Conservation (phyloP, 1,140 invertebrate species). For the Epicauta chinensis region DNA sequence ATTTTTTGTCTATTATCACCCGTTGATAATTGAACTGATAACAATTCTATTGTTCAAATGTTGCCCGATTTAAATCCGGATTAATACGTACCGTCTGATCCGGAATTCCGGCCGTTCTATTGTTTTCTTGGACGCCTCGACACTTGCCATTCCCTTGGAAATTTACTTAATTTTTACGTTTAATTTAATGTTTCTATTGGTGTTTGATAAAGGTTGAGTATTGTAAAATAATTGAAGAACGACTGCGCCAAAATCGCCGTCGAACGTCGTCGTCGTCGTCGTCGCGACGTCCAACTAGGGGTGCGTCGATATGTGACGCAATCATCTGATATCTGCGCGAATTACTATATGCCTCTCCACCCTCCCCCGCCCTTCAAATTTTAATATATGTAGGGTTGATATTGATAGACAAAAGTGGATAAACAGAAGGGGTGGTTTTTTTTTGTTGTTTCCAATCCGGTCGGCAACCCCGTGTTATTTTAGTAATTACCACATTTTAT, state of each 20-base stretch:
- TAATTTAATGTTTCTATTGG: too few species aligned
- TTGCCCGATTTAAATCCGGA: not conserved
- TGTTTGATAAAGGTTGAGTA: too few species aligned
- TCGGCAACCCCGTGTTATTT: too few species aligned
- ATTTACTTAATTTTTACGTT: too few species aligned
- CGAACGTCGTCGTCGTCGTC: constrained; percentile 8
- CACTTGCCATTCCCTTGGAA: constrained; percentile 8
- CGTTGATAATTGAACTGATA: not conserved
- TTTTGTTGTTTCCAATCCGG: too few species aligned
- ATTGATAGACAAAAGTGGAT: not conserved
- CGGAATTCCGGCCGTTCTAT: constrained; percentile 7
- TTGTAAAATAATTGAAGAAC: too few species aligned
- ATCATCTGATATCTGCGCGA: constrained; percentile 15
- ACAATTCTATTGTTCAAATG: too few species aligned
- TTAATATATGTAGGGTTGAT: too few species aligned
- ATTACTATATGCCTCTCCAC: constrained; percentile 4
- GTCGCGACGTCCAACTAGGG: constrained; percentile 10
- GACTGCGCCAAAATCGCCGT: not conserved
- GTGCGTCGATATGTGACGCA: constrained; percentile 16
- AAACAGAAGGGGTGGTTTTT: not conserved
- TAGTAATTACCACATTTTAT: too few species aligned
- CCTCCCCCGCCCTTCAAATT: too few species aligned
- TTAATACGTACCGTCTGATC: constrained; percentile 12
- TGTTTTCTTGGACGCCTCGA: constrained; percentile 2
- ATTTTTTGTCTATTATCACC: not conserved